phyloP scores from a whole-genome alignment of 1,140 invertebrate species.

The Drosophila pachea region DNA sequence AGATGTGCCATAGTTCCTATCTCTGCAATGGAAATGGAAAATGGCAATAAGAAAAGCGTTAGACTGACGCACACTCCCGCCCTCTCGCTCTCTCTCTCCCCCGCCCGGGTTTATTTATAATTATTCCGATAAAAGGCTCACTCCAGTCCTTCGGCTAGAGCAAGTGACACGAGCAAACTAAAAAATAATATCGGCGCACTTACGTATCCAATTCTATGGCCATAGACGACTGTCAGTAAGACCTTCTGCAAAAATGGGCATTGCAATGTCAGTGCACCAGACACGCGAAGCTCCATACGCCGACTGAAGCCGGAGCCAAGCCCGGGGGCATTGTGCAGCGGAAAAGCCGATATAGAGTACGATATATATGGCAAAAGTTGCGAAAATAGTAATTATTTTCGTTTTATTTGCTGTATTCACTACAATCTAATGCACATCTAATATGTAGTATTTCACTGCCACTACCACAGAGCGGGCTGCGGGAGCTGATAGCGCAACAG shows the following conservation, averaged over 20 bases:
- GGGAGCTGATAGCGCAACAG: constrained; percentile 30
- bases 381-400: constrained; percentile 65
- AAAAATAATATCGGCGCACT: constrained; percentile 32
- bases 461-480: constrained; percentile 7
- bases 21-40: neutral
- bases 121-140: neutral
- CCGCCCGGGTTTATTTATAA: constrained; percentile 3
- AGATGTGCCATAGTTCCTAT: constrained; percentile 17
- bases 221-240: constrained; percentile 40
- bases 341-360: constrained; percentile 32
- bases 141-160: constrained; percentile 10
- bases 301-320: constrained; percentile 34
- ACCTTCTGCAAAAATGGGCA: constrained; percentile 27
- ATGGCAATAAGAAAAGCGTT: too few species aligned
- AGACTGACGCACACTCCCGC: too few species aligned
- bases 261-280: constrained; percentile 49
- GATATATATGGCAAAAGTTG: constrained; percentile 18
- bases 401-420: constrained; percentile 1
- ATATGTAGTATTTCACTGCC: constrained; percentile 38
- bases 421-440: constrained; percentile 59
- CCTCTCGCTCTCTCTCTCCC: too few species aligned
- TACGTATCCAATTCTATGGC: constrained; percentile 28
- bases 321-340: constrained; percentile 21
- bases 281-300: constrained; percentile 43
- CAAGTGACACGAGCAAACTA: constrained; percentile 44